Base-by-base conservation (phyloP, 1,140 invertebrate genomes). In the Drosophila bifasciata region DNA sequence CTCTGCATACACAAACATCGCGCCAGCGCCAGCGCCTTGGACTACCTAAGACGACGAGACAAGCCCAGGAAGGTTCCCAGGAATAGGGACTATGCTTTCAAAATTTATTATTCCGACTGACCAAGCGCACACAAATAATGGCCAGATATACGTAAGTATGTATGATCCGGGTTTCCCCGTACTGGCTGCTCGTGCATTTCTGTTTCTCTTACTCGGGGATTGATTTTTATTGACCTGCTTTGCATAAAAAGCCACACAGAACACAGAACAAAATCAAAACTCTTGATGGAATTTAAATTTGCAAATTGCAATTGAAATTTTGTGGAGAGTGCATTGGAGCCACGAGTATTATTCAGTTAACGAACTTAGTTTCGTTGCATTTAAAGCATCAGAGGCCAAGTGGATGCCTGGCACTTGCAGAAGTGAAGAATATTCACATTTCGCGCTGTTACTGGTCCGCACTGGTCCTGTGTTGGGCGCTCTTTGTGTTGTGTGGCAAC, bases 361-460 rank as follows among this genome's bases (percentile, higher is more conserved):
- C 5, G 4, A 32, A 45, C 9, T 25, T 43, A 57, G 23, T 32
- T 57, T 57, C 25, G 28, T 67, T 66, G 57, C 45, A 50, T 60
- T 67, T 51, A 66, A 56, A 63, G 51, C 36, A 48, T 8, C 7
- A 28, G 5, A 25, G 50, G 51, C n/a, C n/a, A 69, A 74, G 60
- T 74, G 55, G 74, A 77, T 39, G 40, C 36, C 49, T 44, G 36
- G 60, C 56, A 75, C 71, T 74, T 41, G 46, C 28, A 66, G 15
- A 41, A 45, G 28, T 78, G n/a, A n/a, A 61, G 75, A 78, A 71
- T 75, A 75, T 75, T 69, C 64, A 46, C 52, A 74, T 39, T 21
- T 32, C 39, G 51, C 53, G 28, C 57, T 41, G 53, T 28, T 60
- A 43, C 25, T 44, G 41, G 25, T 58, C 11, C 45, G n/a, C 16